Conservation (phyloP, 2,113 vertebrate species). For the Sapajus apella region DNA sequence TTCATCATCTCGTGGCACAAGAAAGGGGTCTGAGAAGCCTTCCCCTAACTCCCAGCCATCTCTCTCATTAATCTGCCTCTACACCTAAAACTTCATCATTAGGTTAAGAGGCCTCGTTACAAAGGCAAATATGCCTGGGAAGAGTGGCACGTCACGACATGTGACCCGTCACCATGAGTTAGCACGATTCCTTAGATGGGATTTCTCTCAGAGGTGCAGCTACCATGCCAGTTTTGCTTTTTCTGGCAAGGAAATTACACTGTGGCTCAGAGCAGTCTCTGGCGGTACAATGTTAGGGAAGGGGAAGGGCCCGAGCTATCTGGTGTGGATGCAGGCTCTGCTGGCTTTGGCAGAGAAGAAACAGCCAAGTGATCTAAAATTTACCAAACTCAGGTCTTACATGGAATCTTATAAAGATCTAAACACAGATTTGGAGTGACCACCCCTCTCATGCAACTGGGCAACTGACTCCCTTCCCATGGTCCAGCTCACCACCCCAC, state of each 20-base stretch:
- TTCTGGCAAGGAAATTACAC: too few relatives aligned
- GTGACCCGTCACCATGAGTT: neutral
- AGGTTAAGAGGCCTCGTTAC: neutral
- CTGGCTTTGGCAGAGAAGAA: neutral
- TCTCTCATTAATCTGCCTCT: neutral
- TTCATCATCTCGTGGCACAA: too few relatives aligned
- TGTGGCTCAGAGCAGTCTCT: neutral
- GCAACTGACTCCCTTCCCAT: neutral
- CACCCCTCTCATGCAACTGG: neutral
- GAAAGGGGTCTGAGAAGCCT: neutral
- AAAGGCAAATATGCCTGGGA: neutral
- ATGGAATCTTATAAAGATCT: neutral
- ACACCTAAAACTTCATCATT: neutral
- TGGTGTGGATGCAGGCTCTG: neutral
- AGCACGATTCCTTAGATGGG: neutral
- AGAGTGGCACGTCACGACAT: fast-evolving
- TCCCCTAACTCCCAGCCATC: neutral
- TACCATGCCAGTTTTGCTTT: neutral
- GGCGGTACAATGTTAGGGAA: fast-evolving
- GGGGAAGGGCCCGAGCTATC: neutral
- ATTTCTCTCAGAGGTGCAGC: neutral
- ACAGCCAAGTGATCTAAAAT: neutral
- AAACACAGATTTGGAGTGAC: neutral
- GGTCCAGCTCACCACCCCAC: neutral
- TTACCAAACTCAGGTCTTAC: neutral